phyloP scores from a whole-genome alignment of 2,888 invertebrate genomes.

The Pammene aurita region DNA sequence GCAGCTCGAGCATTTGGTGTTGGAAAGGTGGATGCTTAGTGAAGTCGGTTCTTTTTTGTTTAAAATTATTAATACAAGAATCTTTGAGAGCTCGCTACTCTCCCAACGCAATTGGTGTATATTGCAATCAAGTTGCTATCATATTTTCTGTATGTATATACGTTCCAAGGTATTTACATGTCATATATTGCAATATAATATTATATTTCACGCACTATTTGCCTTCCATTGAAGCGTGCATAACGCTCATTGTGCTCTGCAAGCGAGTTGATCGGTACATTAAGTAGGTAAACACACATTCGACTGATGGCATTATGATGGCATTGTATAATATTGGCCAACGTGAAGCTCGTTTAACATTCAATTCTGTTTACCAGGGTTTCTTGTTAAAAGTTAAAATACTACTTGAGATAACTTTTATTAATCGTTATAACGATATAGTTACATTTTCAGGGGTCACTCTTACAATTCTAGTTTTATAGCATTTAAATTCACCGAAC shows the following conservation, averaged over 20 bases:
- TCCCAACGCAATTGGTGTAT: neutral
- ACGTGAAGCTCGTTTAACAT: neutral
- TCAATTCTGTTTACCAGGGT: neutral
- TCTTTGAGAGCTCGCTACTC: too few relatives aligned
- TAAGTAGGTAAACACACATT: slow-evolving; percentile 28
- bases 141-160: neutral
- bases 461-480: too few relatives aligned
- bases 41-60: too few relatives aligned
- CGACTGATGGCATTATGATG: slow-evolving; percentile 25
- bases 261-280: slow-evolving; percentile 19
- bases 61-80: too few relatives aligned
- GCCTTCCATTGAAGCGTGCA: slow-evolving; percentile 11
- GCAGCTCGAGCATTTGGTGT: too few relatives aligned
- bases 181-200: neutral
- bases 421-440: too few relatives aligned
- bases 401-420: too few relatives aligned
- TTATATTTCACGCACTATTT: slow-evolving; percentile 18
- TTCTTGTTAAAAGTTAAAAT: neutral
- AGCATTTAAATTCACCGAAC: too few relatives aligned
- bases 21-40: too few relatives aligned
- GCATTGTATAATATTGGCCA: slow-evolving; percentile 25
- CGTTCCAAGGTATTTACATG: neutral
- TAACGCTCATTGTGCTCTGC: slow-evolving; percentile 22
- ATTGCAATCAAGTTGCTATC: neutral
- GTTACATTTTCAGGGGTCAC: too few relatives aligned